These are phyloP conservation scores for Catostomus latipinnis DNA, from an alignment of 2,797 vertebrate genomes.

Conservation along the genomic window DNA sequence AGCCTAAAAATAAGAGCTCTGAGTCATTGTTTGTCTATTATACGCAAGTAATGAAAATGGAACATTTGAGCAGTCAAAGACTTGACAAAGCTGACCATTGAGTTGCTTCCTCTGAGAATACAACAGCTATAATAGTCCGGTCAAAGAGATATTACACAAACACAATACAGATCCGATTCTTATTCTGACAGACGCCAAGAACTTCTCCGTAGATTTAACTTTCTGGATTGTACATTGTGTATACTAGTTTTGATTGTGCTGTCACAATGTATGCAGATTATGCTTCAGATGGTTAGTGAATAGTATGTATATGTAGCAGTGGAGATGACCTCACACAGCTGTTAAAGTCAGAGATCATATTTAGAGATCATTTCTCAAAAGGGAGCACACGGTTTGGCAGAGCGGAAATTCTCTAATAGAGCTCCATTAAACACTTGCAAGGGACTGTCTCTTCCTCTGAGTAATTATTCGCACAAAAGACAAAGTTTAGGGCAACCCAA, in stretches of 20 bases:
- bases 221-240: constrained; percentile 31
- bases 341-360: constrained; percentile 48
- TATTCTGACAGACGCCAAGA: neutral
- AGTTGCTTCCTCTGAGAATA: constrained; percentile 2
- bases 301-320: constrained; percentile 13
- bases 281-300: neutral
- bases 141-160: constrained; percentile 39
- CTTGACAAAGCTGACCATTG: constrained; percentile 25
- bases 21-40: constrained; percentile 28
- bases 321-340: constrained; percentile 57
- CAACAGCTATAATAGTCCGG: constrained; percentile 9
- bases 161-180: constrained; percentile 26
- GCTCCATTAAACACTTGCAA: constrained; percentile 36
- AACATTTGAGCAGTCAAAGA: neutral
- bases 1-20: too few relatives aligned
- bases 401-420: constrained; percentile 50
- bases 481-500: constrained; percentile 1
- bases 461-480: neutral
- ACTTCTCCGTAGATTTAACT: constrained; percentile 32
- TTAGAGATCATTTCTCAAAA: constrained; percentile 29
- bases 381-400: constrained; percentile 17
- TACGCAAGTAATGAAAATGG: constrained; percentile 4
- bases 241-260: constrained; percentile 37
- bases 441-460: neutral
- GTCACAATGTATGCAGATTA: constrained; percentile 25